Conservation (phyloP, 1,140 invertebrate species). For the Teleopsis dalmanni region DNA sequence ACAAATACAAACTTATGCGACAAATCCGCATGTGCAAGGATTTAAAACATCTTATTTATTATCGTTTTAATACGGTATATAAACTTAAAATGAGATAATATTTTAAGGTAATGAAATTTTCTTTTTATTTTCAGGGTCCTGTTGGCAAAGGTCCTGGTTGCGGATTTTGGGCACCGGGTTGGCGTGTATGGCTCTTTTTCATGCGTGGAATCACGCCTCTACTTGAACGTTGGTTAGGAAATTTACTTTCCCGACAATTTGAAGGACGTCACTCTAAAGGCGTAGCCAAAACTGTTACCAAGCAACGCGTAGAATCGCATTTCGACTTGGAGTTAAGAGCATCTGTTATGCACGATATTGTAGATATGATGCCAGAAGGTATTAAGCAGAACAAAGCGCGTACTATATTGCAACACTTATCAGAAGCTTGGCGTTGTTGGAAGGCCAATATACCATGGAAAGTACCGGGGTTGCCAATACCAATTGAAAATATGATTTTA, state of each 20-base stretch:
- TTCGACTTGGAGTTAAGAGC: slow-evolving; percentile 97
- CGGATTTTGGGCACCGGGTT: slow-evolving; percentile 98
- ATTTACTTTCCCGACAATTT: slow-evolving; percentile 95
- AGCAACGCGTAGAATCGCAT: slow-evolving; percentile 98
- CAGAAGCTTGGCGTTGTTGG: slow-evolving; percentile 99
- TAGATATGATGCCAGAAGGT: slow-evolving; percentile 99
- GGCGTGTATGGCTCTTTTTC: slow-evolving; percentile 99
- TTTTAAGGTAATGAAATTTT: slow-evolving; percentile 6
- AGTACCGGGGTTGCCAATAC: slow-evolving; percentile 95
- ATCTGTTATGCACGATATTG: slow-evolving; percentile 99
- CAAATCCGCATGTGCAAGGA: slow-evolving; percentile 99
- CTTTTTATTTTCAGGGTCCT: slow-evolving; percentile 60
- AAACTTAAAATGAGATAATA: neutral
- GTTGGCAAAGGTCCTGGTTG: slow-evolving; percentile 99
- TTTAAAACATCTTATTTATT: slow-evolving; percentile 98
- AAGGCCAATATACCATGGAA: slow-evolving; percentile 99
- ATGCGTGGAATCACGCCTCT: slow-evolving; percentile 98
- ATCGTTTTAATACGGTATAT: slow-evolving; percentile 95
- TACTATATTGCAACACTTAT: slow-evolving; percentile 97
- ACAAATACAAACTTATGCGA: slow-evolving; percentile 99
- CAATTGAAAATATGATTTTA: slow-evolving; percentile 99
- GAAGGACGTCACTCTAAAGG: slow-evolving; percentile 98
- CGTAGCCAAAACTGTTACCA: slow-evolving; percentile 99
- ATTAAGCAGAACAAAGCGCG: slow-evolving; percentile 99
- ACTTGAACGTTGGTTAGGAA: slow-evolving; percentile 96